phyloP scores from a whole-genome alignment of 1,140 invertebrate species.

The Pseudomyrmex sp. region DNA sequence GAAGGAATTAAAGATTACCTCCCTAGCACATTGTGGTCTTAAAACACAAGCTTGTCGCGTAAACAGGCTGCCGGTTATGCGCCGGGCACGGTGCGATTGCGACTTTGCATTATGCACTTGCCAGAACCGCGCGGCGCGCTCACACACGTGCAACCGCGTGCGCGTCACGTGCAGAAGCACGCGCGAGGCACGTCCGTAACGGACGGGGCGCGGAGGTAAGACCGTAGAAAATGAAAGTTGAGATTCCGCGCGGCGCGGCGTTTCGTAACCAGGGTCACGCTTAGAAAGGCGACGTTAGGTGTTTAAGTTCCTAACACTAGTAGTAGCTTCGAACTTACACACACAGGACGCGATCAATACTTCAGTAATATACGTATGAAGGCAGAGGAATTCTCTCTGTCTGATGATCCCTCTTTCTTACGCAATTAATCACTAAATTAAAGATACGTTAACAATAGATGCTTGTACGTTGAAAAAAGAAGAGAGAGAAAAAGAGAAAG shows the following conservation, averaged over 20 bases:
- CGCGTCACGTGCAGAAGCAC: constrained; percentile 71
- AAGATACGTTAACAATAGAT: too few species aligned
- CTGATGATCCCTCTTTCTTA: too few species aligned
- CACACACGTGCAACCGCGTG: constrained; percentile 52
- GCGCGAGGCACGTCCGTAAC: constrained; percentile 50
- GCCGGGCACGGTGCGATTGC: constrained; percentile 30
- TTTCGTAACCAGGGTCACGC: constrained; percentile 73
- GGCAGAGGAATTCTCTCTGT: not conserved
- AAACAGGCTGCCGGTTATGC: constrained; percentile 44
- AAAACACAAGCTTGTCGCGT: constrained; percentile 46
- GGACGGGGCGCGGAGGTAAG: constrained; percentile 33
- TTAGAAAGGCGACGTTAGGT: constrained; percentile 67
- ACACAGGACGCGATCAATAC: not conserved
- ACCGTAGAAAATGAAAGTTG: constrained; percentile 73
- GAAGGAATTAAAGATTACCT: constrained; percentile 23
- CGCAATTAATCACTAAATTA: too few species aligned
- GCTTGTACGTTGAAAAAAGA: too few species aligned
- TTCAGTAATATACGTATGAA: not conserved
- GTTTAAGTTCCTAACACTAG: constrained; percentile 45
- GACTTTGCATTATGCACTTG: constrained; percentile 51
- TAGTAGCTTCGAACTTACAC: not conserved
- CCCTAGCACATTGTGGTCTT: constrained; percentile 12
- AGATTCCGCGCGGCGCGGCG: constrained; percentile 67
- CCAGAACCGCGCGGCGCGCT: not conserved
- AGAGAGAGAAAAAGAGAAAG: too few species aligned